phyloP scores from a whole-genome alignment of 2,888 invertebrate genomes.

The Parapristionchus giblindavisi region DNA sequence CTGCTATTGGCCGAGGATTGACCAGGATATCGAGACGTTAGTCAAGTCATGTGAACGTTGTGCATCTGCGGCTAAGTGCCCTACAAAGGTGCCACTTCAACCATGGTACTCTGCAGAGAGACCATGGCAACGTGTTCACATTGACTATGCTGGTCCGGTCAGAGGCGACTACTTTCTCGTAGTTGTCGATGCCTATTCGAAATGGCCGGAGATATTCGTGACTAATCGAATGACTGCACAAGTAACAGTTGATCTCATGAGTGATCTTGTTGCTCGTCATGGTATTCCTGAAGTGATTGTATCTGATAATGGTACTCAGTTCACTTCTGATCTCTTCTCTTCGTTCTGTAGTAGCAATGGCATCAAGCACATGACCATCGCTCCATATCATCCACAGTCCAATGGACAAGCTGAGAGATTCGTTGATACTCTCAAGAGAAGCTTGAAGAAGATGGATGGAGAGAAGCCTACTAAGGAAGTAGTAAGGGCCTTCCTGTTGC shows the following conservation, averaged over 20 bases:
- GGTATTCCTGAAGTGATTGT: slow-evolving; percentile 65
- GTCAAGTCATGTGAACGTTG: slow-evolving; percentile 54
- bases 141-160: slow-evolving; percentile 72
- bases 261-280: background rate
- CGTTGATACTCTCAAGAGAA: slow-evolving; percentile 55
- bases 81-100: slow-evolving; percentile 50
- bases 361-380: slow-evolving; percentile 48
- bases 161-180: slow-evolving; percentile 66
- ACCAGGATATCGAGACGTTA: slow-evolving; percentile 46
- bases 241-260: slow-evolving; percentile 5
- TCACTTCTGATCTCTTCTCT: slow-evolving; percentile 57
- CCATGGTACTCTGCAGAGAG: slow-evolving; percentile 61
- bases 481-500: slow-evolving; percentile 37
- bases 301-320: slow-evolving; percentile 67
- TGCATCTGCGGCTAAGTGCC: slow-evolving; percentile 44
- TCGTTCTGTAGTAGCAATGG: slow-evolving; percentile 50
- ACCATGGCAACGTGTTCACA: slow-evolving; percentile 70
- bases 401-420: slow-evolving; percentile 65
- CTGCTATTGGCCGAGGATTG: slow-evolving; percentile 64
- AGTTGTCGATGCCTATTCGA: slow-evolving; percentile 71
- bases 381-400: slow-evolving; percentile 61
- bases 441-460: slow-evolving; percentile 32
- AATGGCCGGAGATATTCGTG: slow-evolving; percentile 70
- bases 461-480: too few species aligned
- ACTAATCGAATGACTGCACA: slow-evolving; percentile 6